These are phyloP conservation scores for Rhyacichthys aspro DNA, from an alignment of 2,797 vertebrate species.

Conservation along the genomic window DNA sequence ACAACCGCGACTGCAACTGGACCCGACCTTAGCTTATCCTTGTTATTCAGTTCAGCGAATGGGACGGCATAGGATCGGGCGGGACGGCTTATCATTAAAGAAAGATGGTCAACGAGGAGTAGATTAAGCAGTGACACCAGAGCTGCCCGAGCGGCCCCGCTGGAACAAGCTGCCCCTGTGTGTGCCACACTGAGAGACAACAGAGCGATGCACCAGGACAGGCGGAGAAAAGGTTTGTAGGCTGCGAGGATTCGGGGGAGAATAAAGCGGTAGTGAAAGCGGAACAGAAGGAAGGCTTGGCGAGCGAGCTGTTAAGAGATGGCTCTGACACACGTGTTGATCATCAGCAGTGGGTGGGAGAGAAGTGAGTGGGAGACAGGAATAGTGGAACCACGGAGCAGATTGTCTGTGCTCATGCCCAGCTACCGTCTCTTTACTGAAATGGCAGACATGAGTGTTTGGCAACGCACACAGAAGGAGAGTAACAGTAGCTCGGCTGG, in stretches of 20 bases:
- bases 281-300: slow-evolving; percentile 48
- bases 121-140: slow-evolving; percentile 35
- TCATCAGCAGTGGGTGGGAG: slow-evolving; percentile 39
- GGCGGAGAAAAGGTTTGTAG: not conserved
- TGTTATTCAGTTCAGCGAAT: not conserved
- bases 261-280: slow-evolving; percentile 10
- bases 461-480: slow-evolving; percentile 45
- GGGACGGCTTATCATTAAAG: slow-evolving; percentile 32
- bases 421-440: slow-evolving; percentile 53
- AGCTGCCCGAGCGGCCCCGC: slow-evolving; percentile 36
- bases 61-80: slow-evolving; percentile 4
- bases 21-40: not conserved
- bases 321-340: slow-evolving; percentile 51
- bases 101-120: slow-evolving; percentile 34
- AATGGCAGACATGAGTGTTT: slow-evolving; percentile 49
- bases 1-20: not conserved
- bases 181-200: slow-evolving; percentile 7
- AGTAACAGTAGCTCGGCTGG: slow-evolving; percentile 29
- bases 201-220: slow-evolving; percentile 3
- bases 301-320: slow-evolving; percentile 52
- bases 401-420: slow-evolving; percentile 44
- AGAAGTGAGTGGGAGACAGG: slow-evolving; percentile 18
- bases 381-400: slow-evolving; percentile 40
- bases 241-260: slow-evolving; percentile 13
- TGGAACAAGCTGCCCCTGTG: slow-evolving; percentile 54